These are phyloP conservation scores for Ploceus nigricollis DNA, from an alignment of 2,113 vertebrate genomes.

Conservation along the genomic window DNA sequence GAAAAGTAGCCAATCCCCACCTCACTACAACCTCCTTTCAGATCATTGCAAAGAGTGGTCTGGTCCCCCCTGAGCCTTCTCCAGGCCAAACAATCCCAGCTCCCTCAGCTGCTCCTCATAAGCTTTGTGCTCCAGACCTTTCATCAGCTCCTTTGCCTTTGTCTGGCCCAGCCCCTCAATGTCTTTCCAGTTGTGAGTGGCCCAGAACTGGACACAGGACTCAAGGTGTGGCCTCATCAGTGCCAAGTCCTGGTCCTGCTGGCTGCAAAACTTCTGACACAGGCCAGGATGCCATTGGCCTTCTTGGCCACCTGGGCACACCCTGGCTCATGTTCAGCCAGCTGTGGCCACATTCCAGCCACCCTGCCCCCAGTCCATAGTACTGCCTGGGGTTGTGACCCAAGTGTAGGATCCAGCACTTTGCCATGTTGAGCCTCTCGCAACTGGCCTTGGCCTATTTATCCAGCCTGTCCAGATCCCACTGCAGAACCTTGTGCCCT, in stretches of 20 bases:
- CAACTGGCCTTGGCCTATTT: not conserved
- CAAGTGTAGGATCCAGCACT: not conserved
- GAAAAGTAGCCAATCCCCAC: not conserved
- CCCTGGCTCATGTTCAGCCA: not conserved
- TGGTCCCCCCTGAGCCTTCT: not conserved
- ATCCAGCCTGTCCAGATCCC: not conserved
- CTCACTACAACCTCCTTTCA: not conserved
- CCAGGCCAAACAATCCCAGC: not conserved
- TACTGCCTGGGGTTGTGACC: not conserved
- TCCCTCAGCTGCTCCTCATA: not conserved
- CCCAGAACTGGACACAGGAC: not conserved
- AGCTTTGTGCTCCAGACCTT: not conserved
- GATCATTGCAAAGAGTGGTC: not conserved
- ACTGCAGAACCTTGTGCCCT: not conserved
- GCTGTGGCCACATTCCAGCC: not conserved
- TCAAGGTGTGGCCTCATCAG: not conserved
- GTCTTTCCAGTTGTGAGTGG: not conserved
- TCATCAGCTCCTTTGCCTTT: accelerated
- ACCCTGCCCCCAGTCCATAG: not conserved
- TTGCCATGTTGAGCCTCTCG: not conserved
- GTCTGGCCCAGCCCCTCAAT: not conserved
- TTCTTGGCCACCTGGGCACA: not conserved
- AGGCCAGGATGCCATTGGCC: not conserved
- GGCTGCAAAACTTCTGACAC: not conserved
- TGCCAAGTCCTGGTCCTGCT: accelerated